Evolutionary conservation across 2,113 vertebrate species (phyloP).

Genomic region (Nettapus auritus): DNA sequence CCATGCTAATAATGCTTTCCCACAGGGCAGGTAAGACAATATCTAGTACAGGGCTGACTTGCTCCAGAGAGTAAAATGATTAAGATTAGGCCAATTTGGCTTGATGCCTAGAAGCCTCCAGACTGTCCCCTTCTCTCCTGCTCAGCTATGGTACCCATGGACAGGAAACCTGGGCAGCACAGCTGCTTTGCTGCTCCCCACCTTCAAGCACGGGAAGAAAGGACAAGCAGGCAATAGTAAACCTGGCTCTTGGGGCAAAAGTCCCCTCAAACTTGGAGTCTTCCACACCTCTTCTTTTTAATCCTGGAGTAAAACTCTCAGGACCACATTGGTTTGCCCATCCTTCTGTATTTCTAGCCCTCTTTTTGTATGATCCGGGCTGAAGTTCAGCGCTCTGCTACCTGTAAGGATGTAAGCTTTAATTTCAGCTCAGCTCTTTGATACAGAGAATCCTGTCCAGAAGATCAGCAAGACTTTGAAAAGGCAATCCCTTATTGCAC

Average conservation of each 20-base stretch:
- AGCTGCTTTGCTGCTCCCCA: not conserved
- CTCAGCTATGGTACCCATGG: not conserved
- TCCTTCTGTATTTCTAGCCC: not conserved
- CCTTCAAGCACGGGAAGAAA: not conserved
- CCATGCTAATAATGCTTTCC: not conserved
- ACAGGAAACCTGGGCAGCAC: not conserved
- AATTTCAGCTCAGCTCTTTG: not conserved
- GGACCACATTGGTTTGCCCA: not conserved
- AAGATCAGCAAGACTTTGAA: not conserved
- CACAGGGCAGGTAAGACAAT: not conserved
- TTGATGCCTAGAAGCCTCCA: fast-evolving
- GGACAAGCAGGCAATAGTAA: not conserved
- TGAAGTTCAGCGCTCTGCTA: not conserved
- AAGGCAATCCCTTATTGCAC: not conserved
- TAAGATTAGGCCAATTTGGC: not conserved
- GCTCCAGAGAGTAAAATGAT: not conserved
- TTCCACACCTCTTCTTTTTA: not conserved
- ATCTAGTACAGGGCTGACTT: not conserved
- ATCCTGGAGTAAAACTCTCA: not conserved
- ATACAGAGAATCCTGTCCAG: not conserved
- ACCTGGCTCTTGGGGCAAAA: not conserved
- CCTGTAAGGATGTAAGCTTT: not conserved
- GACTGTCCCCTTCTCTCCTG: not conserved
- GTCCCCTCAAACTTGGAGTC: not conserved
- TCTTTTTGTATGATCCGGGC: not conserved